Base-by-base conservation (phyloP, 2,888 invertebrate species). In the Acronicta aceris region DNA sequence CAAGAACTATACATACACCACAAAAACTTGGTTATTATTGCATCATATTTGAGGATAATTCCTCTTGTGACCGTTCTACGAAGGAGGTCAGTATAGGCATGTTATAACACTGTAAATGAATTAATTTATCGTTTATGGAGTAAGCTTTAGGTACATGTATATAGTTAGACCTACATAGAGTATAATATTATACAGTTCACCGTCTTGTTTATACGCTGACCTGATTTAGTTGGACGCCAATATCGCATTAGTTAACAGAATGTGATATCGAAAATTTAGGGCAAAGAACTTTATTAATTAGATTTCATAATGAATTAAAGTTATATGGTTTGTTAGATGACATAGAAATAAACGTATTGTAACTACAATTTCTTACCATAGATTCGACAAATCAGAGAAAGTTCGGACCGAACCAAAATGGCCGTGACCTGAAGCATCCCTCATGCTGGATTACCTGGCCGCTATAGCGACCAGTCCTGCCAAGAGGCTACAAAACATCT, bases 191-290 rank as follows among this genome's bases (percentile, higher is more conserved):
- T 40, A 46, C 45, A 43, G 58, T 58, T 54, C 58, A 41, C 5
- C 51, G 54, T 36, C 72, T 75, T 61, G 42, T 59, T 57, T 61
- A 59, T 46, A n/a, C 41, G 45, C 33, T 74, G 75, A 74, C 75
- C 71, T 71, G 52, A 57, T 72, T 59, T 64, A 33, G 42, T 55
- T 59, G 36, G 8, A 49, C 53, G 21, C 30, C 49, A 47, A 47
- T 49, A 49, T 36, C 21, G 42, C 50, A 59, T 47, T 69, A 47
- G 43, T 69, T 46, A 16, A 25, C 58, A 46, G 38, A 52, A 51
- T 51, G 17, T 40, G 41, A 68, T 71, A 59, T 25, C 12, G 17
- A 41, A n/a, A 25, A 5, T 30, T 9, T 21, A 15, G 30, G 16
- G 15, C 17, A 43, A 36, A 10, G n/a, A n/a, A 36, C 51, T 33